Evolutionary conservation across 2,888 invertebrate genomes (phyloP), one percentile per base, ranked within the genome.

Genomic region (Lymantria dispar): DNA sequence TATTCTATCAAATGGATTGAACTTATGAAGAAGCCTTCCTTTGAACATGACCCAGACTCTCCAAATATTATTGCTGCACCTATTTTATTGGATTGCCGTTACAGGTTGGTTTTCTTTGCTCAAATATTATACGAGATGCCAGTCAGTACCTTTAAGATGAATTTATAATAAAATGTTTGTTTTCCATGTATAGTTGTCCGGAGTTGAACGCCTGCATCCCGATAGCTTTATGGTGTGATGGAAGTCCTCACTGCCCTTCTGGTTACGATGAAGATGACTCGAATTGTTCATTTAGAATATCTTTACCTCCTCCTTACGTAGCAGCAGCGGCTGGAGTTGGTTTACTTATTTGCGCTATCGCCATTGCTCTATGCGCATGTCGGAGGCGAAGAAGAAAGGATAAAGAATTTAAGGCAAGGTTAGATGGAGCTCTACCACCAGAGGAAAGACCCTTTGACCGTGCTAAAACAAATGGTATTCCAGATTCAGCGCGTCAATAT

Each of bases 171-270:
- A 8, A 43, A 45, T 43, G 12, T 14, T 14, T 15, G 22, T 33
- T 33, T 10, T 10, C 50, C 59, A 52, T 58, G 48, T 68, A 68
- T 75, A 95, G 95, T 74, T 96, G 96, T 70, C 96, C 96, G 0
- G 96, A 96, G 76, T 85, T 96, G 47, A 95, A 96, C 57, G 96
- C 96, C 0, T 96, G 96, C 78, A 96, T 96, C 68, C 95, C 94
- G 57, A 92, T 95, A 0, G 93, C 94, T 1, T 78, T 96, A 5
- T 96, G 96, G 96, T 96, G 96, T 79, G 96, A 96, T 75, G 96
- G 96, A 0, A 92, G 94, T 40, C 88, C 93, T 1, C 96, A 96
- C 72, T 96, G 96, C 74, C 96, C 96, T 11, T 95, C 96, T 5
- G 96, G 96, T 1, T 95, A 94, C 79, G 96, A 96, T 76, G 96